Percentiles rank a stretch among this genome's conserved stretches.
phyloP scores from a whole-genome alignment of 2,797 vertebrate genomes.

The Apogon talboti region DNA sequence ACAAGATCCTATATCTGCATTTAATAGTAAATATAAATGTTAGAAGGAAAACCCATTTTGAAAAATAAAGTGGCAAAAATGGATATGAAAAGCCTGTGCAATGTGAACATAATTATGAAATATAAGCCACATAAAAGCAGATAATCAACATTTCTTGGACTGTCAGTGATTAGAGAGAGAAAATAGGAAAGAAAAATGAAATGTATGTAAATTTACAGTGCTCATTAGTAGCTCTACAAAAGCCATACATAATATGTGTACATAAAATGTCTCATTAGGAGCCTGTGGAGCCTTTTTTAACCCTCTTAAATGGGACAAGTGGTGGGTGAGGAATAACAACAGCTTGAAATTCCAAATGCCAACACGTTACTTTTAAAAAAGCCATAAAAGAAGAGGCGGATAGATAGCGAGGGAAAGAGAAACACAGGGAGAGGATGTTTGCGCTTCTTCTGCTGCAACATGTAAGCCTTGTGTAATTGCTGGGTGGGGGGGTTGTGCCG shows the following conservation, averaged over 20 bases:
- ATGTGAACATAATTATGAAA: slow-evolving; percentile 32
- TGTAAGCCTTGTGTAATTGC: slow-evolving; percentile 77
- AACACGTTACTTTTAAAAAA: slow-evolving; percentile 39
- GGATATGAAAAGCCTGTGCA: slow-evolving; percentile 11
- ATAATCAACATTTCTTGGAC: slow-evolving; percentile 24
- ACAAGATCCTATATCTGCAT: too few species aligned
- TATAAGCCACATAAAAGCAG: slow-evolving; percentile 21
- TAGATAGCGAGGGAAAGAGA: slow-evolving; percentile 21
- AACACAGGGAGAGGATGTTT: slow-evolving; percentile 58
- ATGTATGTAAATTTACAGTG: slow-evolving; percentile 39
- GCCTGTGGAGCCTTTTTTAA: not conserved
- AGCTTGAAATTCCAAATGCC: slow-evolving; percentile 35
- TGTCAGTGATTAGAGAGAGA: slow-evolving; percentile 33
- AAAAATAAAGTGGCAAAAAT: not conserved
- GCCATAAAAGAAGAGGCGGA: slow-evolving; percentile 19
- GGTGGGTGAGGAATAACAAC: slow-evolving; percentile 39
- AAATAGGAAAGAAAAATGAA: slow-evolving; percentile 19
- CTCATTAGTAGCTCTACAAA: slow-evolving; percentile 51
- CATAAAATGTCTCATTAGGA: slow-evolving; percentile 59
- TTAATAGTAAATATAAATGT: not conserved
- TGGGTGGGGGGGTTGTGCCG: slow-evolving; percentile 56
- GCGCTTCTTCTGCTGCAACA: slow-evolving; percentile 63
- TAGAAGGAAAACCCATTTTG: slow-evolving; percentile 4
- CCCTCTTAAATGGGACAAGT: slow-evolving; percentile 23
- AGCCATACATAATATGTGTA: slow-evolving; percentile 32